Conservation (phyloP, 1,140 invertebrate species). For the Schlechtendalia chinensis region DNA sequence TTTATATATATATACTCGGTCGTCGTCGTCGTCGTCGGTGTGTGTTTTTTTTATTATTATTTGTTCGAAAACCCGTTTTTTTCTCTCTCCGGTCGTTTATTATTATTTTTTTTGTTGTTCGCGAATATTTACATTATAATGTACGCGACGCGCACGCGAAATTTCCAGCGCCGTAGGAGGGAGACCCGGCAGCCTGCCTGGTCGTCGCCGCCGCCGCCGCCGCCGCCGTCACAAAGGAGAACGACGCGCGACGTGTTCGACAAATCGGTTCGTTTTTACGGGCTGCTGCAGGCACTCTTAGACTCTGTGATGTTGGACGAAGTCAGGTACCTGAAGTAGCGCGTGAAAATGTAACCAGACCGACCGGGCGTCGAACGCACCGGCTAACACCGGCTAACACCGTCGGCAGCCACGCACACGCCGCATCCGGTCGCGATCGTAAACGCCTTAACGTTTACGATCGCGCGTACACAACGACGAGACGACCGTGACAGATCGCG, state of each 20-base stretch:
- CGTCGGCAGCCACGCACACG: too few relatives aligned
- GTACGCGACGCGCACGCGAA: not conserved
- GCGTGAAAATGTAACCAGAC: conserved; percentile 67
- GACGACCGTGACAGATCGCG: too few relatives aligned
- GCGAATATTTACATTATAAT: not conserved
- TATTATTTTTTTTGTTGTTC: not conserved
- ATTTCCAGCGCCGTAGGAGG: conserved; percentile 20
- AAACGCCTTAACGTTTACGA: too few relatives aligned
- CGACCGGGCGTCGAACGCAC: not conserved
- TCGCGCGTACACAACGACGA: too few relatives aligned
- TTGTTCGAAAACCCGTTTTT: conserved; percentile 16
- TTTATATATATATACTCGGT: too few relatives aligned
- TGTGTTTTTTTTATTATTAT: too few relatives aligned
- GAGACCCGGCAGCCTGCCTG: not conserved
- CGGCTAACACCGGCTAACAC: not conserved
- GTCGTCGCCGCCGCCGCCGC: not conserved
- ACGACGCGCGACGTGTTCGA: not conserved
- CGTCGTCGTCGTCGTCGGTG: too few relatives aligned
- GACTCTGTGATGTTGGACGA: conserved; percentile 39
- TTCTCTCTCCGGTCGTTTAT: not conserved
- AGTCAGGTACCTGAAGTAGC: conserved; percentile 99
- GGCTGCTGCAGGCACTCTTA: conserved; percentile 47
- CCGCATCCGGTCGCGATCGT: too few relatives aligned
- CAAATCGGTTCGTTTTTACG: conserved; percentile 40
- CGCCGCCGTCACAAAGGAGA: not conserved